Percentiles rank a stretch among this genome's conserved stretches.
phyloP scores from a whole-genome alignment of 2,888 invertebrate species.

The Drosophila lutescens region DNA sequence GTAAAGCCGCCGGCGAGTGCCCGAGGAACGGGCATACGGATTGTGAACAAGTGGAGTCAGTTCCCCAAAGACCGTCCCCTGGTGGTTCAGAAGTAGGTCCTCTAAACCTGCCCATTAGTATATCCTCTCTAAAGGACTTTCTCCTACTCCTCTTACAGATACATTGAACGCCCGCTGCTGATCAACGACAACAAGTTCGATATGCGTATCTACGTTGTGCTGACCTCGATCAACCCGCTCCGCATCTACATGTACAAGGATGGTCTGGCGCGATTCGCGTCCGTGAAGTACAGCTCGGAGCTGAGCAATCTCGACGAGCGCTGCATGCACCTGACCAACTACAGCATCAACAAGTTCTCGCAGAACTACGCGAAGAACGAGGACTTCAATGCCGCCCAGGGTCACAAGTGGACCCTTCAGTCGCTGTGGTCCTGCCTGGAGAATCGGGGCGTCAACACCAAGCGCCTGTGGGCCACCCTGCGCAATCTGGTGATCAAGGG shows the following conservation, averaged over 20 bases:
- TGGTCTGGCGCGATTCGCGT: constrained; percentile 97
- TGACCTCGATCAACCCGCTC: constrained; percentile 97
- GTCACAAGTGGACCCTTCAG: constrained; percentile 95
- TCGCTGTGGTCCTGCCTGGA: constrained; percentile 87
- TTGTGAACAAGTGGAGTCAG: constrained; percentile 96
- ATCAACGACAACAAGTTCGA: constrained; percentile 99
- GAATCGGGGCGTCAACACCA: constrained; percentile 90
- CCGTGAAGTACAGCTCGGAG: constrained; percentile 94
- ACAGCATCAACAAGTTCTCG: constrained; percentile 95
- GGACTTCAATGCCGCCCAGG: constrained; percentile 94
- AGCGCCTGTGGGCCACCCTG: constrained; percentile 91
- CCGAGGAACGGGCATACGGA: constrained; percentile 97
- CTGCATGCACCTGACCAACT: constrained; percentile 96
- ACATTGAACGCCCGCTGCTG: constrained; percentile 92
- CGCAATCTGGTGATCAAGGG: constrained; percentile 97
- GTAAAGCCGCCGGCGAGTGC: constrained; percentile 99
- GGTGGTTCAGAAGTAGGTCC: constrained; percentile 91
- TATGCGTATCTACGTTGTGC: constrained; percentile 96
- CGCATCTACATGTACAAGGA: constrained; percentile 97
- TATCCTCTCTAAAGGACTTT: not conserved
- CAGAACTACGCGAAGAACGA: constrained; percentile 95
- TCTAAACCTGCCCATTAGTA: not conserved
- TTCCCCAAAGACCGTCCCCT: constrained; percentile 95
- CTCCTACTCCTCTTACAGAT: constrained; percentile 82
- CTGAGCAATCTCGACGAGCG: constrained; percentile 91